Percentiles rank a stretch among this genome's conserved stretches.
These are phyloP conservation scores for Hirtodrosophila histrioides DNA, from an alignment of 2,888 invertebrate species.

Conservation along the genomic window DNA sequence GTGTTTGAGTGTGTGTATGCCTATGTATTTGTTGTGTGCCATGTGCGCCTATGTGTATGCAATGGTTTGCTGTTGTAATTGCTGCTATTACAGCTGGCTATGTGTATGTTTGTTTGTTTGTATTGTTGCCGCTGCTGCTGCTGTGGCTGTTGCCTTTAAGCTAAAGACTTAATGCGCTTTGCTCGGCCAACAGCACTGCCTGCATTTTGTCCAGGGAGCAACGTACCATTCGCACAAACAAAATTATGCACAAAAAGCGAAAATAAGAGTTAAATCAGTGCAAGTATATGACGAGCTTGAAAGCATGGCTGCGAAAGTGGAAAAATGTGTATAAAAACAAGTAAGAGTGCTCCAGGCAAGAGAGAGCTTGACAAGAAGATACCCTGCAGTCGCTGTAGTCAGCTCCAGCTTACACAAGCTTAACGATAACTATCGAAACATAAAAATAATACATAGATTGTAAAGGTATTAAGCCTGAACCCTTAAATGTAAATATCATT, in stretches of 20 bases:
- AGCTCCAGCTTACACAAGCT: too few species aligned
- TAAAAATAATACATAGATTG: too few species aligned
- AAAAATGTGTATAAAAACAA: constrained; percentile 34
- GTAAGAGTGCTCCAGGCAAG: too few species aligned
- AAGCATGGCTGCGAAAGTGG: constrained; percentile 49
- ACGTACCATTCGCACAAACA: constrained; percentile 13
- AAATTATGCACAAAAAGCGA: constrained; percentile 56
- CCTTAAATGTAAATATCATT: too few species aligned
- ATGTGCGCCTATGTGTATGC: constrained; percentile 29
- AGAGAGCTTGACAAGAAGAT: too few species aligned
- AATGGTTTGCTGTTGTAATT: constrained; percentile 65
- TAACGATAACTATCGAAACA: too few species aligned
- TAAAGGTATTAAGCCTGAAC: too few species aligned
- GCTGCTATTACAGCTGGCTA: constrained; percentile 70
- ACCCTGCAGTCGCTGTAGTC: too few species aligned
- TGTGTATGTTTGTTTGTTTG: constrained; percentile 48
- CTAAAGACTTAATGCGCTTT: constrained; percentile 77
- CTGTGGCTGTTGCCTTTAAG: constrained; percentile 62
- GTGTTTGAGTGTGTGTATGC: constrained; percentile 13
- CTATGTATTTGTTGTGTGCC: constrained; percentile 14
- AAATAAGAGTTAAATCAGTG: constrained; percentile 62
- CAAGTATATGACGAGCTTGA: constrained; percentile 52
- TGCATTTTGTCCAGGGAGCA: constrained; percentile 19
- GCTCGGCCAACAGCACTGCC: constrained; percentile 30
- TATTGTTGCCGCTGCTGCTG: constrained; percentile 30